A percentile compares a stretch with the other conserved stretches of the same genome.
Conservation (phyloP, 2,113 vertebrate species). For the Mionectes macconnelli region DNA sequence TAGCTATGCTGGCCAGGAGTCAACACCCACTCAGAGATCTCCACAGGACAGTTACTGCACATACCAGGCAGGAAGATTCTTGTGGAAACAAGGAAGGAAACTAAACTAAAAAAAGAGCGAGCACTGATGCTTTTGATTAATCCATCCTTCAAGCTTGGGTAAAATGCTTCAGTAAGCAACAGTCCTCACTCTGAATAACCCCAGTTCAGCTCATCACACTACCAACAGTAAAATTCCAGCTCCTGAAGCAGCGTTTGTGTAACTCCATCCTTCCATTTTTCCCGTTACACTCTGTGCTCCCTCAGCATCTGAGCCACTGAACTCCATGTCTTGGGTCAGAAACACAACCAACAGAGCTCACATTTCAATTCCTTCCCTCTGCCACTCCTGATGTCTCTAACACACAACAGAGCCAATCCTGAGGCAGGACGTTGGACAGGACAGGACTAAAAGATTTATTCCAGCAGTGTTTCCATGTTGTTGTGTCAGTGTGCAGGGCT, state of each 20-base stretch:
- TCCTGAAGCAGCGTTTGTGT: background rate
- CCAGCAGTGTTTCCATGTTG: background rate
- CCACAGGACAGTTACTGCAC: background rate
- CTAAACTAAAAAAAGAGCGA: background rate
- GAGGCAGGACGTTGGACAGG: background rate
- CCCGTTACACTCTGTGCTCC: background rate
- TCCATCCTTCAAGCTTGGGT: background rate
- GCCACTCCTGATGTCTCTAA: fast-evolving
- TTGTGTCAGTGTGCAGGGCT: background rate
- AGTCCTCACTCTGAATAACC: background rate
- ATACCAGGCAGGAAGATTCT: background rate
- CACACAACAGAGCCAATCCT: background rate
- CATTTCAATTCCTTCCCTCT: background rate
- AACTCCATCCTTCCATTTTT: background rate
- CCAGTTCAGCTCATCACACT: background rate
- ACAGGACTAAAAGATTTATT: background rate
- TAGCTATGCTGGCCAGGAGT: background rate
- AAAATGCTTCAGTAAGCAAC: background rate
- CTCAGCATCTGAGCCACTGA: background rate
- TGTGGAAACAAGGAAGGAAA: background rate
- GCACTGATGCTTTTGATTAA: background rate
- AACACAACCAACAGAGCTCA: background rate
- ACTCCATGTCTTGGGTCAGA: background rate
- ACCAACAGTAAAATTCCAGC: background rate
- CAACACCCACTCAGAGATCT: background rate